Percentiles rank a stretch among this genome's conserved stretches.
Conservation (phyloP, 1,140 invertebrate species). For the Sitobion miscanthi region DNA sequence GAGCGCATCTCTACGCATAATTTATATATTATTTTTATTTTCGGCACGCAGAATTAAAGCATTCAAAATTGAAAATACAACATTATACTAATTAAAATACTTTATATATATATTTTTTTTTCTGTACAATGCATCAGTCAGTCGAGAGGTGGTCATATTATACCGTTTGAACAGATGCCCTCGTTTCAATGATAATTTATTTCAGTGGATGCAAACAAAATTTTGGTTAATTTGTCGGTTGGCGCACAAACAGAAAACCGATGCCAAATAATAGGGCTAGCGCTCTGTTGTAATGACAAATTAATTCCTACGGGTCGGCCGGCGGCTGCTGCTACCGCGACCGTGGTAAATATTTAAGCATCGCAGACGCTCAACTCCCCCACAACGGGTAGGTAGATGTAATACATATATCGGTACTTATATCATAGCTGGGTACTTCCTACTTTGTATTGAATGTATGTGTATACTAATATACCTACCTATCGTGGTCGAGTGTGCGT, state of each 20-base stretch:
- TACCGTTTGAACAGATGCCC: constrained; percentile 28
- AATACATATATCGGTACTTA: neutral
- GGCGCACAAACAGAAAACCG: constrained; percentile 55
- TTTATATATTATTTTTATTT: neutral
- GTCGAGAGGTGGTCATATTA: neutral
- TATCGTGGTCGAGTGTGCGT: neutral
- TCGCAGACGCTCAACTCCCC: neutral
- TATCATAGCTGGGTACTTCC: neutral
- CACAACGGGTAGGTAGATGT: neutral
- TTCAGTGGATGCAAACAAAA: constrained; percentile 33
- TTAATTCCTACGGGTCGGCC: constrained; percentile 50
- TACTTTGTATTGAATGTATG: neutral
- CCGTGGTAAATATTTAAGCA: constrained; percentile 50
- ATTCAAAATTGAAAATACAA: neutral
- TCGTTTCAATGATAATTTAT: constrained; percentile 40
- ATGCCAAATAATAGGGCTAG: constrained; percentile 42
- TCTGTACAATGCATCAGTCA: neutral
- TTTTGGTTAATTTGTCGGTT: constrained; percentile 53
- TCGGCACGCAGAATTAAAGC: neutral
- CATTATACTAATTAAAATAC: neutral
- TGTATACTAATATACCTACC: neutral
- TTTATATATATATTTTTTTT: neutral
- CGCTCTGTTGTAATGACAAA: constrained; percentile 23
- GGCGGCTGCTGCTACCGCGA: neutral
- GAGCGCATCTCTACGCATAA: neutral